Percentiles rank a stretch among this genome's conserved stretches.
Evolutionary conservation across 2,888 invertebrate genomes (phyloP).

Genomic region (Linyphia triangularis): DNA sequence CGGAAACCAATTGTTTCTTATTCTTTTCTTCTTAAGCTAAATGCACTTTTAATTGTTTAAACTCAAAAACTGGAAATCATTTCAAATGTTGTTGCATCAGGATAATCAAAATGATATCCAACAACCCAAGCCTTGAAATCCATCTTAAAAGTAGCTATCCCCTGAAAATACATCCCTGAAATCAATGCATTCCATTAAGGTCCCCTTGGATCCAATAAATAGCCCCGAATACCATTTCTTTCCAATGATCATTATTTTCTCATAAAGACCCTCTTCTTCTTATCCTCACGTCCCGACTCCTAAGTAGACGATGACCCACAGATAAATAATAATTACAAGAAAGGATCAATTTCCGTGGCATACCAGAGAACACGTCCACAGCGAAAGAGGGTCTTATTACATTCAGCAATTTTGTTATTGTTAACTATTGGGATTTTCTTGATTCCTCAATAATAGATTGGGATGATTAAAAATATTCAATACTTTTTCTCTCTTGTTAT

Average conservation of each 20-base stretch:
- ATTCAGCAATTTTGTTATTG: slow-evolving; percentile 46
- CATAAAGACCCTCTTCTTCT: slow-evolving; percentile 64
- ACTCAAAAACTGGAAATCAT: no score
- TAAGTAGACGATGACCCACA: slow-evolving; percentile 56
- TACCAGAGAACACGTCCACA: slow-evolving; percentile 23
- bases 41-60: no score
- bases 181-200: slow-evolving; percentile 70
- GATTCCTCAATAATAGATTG: not conserved
- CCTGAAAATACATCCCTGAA: no score
- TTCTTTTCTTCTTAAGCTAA: no score
- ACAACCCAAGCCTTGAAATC: no score
- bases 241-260: slow-evolving; percentile 68
- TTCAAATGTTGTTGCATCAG: no score
- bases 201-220: slow-evolving; percentile 51
- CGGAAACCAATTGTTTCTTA: no score
- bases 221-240: slow-evolving; percentile 60
- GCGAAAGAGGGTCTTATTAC: slow-evolving; percentile 12
- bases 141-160: no score
- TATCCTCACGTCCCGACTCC: slow-evolving; percentile 62
- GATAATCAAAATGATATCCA: no score
- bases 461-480: no score
- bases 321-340: slow-evolving; percentile 71
- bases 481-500: no score
- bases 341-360: slow-evolving; percentile 48
- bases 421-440: not conserved